Conservation (phyloP, 2,888 invertebrate genomes). For the Trichogramma dendrolimi region DNA sequence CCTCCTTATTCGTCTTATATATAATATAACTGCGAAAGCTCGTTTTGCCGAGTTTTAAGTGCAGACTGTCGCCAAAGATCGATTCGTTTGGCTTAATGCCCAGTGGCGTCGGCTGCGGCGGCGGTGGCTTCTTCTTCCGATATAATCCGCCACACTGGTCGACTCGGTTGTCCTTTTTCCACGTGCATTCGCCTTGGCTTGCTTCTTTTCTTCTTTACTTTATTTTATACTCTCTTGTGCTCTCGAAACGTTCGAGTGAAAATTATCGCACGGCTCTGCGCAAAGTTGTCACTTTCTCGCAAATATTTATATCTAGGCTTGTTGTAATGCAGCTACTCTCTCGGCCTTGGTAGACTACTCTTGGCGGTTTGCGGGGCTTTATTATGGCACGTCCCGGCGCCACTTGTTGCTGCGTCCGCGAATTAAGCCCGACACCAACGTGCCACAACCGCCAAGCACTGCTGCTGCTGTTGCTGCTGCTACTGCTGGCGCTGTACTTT, state of each 20-base stretch:
- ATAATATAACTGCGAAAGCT: not conserved
- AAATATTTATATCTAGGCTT: too few species aligned
- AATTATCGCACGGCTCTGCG: not conserved
- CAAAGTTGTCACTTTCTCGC: too few species aligned
- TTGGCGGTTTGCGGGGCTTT: slow-evolving; percentile 7
- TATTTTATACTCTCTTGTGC: slow-evolving; percentile 12
- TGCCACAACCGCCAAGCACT: not conserved
- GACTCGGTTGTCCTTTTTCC: not conserved
- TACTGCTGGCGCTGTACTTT: not conserved
- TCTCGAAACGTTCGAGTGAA: not conserved
- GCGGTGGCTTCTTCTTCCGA: not conserved
- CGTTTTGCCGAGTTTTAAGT: not conserved
- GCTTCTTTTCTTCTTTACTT: slow-evolving; percentile 5
- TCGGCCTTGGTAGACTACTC: not conserved
- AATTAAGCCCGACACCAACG: slow-evolving; percentile 1
- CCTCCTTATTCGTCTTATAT: not conserved
- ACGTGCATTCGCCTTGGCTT: not conserved
- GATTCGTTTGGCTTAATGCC: too few species aligned
- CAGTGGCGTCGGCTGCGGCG: not conserved
- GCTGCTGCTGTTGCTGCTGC: slow-evolving; percentile 1
- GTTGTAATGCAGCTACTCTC: slow-evolving; percentile 12
- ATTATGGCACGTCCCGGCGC: slow-evolving; percentile 3
- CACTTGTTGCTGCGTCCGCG: slow-evolving; percentile 19
- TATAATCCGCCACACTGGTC: not conserved
- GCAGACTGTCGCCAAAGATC: not conserved